These are phyloP conservation scores for Montipora capricornis DNA, from an alignment of 64 coral and sea anemone genomes.

Conservation along the genomic window DNA sequence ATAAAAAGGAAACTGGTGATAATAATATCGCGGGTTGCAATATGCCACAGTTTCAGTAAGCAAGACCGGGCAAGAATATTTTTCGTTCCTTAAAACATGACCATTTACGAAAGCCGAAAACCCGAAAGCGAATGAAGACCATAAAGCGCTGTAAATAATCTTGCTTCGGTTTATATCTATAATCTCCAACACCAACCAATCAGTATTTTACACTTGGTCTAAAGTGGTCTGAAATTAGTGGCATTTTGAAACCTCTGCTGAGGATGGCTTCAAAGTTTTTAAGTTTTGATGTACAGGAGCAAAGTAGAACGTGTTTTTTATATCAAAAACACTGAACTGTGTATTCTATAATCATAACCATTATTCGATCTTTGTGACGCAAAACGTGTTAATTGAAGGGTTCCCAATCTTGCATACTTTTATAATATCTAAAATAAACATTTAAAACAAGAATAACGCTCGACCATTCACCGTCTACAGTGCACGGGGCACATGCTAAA, in stretches of 20 bases:
- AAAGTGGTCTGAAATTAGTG: not conserved
- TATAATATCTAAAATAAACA: conserved; percentile 48
- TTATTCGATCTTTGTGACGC: conserved; percentile 80
- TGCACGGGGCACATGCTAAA: conserved; percentile 15
- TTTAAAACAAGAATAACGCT: conserved; percentile 26
- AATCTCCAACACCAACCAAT: not conserved
- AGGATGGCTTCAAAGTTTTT: not conserved
- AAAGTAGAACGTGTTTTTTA: conserved; percentile 8
- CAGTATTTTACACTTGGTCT: not conserved
- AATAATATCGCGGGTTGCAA: too few relatives aligned
- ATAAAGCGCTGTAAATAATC: not conserved
- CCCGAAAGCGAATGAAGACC: not conserved
- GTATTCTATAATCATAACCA: conserved; percentile 71
- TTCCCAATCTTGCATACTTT: conserved; percentile 66
- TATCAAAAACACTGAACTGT: conserved; percentile 61
- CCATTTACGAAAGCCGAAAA: not conserved
- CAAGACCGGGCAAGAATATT: too few relatives aligned
- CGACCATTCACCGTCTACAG: not conserved
- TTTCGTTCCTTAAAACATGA: too few relatives aligned
- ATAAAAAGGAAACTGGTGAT: too few relatives aligned
- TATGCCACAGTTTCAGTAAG: too few relatives aligned
- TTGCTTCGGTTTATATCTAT: conserved; percentile 37
- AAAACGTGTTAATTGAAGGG: conserved; percentile 71
- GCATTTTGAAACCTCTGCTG: not conserved
- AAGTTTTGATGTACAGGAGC: not conserved